Evolutionary conservation across 2,797 vertebrate species (phyloP), one percentile per base, ranked within the genome.

Genomic region (Oryzias dopingdopingensis): DNA sequence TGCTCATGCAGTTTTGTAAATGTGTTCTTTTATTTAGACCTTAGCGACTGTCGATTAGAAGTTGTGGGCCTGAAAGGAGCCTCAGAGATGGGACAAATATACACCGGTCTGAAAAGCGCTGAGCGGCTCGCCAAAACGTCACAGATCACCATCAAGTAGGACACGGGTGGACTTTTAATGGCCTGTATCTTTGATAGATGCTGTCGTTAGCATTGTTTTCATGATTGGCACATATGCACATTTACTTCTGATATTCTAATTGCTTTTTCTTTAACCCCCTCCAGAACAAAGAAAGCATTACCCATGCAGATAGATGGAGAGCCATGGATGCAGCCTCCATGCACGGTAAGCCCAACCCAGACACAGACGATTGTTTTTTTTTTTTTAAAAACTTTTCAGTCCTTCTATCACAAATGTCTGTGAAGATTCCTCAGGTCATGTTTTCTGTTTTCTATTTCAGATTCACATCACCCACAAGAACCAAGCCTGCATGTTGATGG

Each of bases 241-340:
- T n/a, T 22, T 37, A 14, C 57, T 43, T 44, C 62, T 68, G 22
- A 16, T 63, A 55, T 75, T 70, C 54, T 62, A 78, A 80, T 70
- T 13, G 6, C 62, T 17, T 53, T 14, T 55, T 12, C 29, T 67
- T 65, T 20, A 5, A 52, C 42, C 23, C 17, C 10, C 41, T 22
- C 18, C 68, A 98, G 96, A 87, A 97, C 95, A 14, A 93, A 89
- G 76, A 96, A 96, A 82, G 83, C 93, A 5, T 88, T 98, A 49
- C 95, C 96, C 16, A 98, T 98, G 96, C 96, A 98, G 87, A 95
- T 98, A 17, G 96, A 98, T 0, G 96, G 96, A 24, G 96, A 98
- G 67, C 96, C 96, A 0, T 98, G 96, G 96, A 95, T 98, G 92
- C 96, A 97, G 83, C 91, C 95, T 0, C 96, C 96, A 20, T 97